Conservation (phyloP, 2,797 vertebrate genomes). For the Chanos chanos region DNA sequence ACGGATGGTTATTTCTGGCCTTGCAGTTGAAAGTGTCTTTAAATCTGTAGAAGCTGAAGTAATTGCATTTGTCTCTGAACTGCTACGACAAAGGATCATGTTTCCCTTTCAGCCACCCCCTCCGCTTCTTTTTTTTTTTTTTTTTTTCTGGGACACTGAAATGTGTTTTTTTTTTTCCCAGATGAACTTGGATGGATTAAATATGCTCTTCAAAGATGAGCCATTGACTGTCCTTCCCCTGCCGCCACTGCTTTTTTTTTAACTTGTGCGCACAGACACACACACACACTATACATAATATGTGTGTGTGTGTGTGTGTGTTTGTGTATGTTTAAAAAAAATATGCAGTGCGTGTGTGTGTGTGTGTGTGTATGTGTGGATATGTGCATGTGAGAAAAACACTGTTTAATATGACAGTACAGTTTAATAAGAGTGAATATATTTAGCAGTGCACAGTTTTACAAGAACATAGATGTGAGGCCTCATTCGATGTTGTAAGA, state of each 20-base stretch:
- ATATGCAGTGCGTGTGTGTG: too few species aligned
- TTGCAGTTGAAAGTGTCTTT: slow-evolving; percentile 13
- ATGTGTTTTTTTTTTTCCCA: slow-evolving; percentile 5
- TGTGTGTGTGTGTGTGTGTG: too few species aligned
- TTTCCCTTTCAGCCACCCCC: slow-evolving; percentile 17
- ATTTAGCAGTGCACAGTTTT: too few species aligned
- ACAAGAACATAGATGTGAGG: too few species aligned
- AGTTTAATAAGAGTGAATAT: too few species aligned
- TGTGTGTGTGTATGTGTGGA: too few species aligned
- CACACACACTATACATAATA: too few species aligned
- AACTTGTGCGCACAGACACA: too few species aligned
- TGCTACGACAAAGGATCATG: slow-evolving; percentile 21
- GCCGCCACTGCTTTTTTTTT: slow-evolving; percentile 9
- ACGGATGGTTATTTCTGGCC: slow-evolving; percentile 37
- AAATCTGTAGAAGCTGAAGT: slow-evolving; percentile 24
- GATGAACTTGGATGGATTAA: slow-evolving; percentile 36
- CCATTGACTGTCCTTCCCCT: slow-evolving; percentile 5
- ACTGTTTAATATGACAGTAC: too few species aligned
- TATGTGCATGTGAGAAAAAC: too few species aligned
- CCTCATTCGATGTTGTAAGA: too few species aligned
- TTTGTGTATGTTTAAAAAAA: too few species aligned
- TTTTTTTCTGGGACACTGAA: background rate
- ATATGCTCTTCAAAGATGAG: slow-evolving; percentile 26
- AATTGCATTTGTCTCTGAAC: slow-evolving; percentile 35
- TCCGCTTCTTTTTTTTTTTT: background rate